Evolutionary conservation across 2,113 vertebrate species (phyloP), one percentile per base, ranked within the genome.

Genomic region (Ranitomeya imitator): DNA sequence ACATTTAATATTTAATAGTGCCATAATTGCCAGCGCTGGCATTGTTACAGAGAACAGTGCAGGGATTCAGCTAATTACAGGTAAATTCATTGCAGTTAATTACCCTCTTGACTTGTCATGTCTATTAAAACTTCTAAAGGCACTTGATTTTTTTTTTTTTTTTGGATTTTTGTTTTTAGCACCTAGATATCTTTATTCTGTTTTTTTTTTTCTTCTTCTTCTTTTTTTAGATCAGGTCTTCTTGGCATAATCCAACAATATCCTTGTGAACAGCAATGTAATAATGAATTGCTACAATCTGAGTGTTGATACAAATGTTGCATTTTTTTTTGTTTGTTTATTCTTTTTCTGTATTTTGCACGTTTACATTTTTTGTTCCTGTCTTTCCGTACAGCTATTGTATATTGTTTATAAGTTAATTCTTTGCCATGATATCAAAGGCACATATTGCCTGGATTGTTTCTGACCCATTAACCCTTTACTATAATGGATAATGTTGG

Each of bases 51-150:
- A 13, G 37, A 31, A 21, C 15, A 26, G 21, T 2, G 26, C 14
- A 21, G 57, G 13, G 57, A 31, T 71, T 57, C 15, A 57, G 61
- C 23, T 85, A 45, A 88, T 88, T 85, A 69, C 82, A 88, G 81
- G 82, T 84, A 79, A 26, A 78, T 52, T 55, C 52, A 85, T 78
- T 51, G 73, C 82, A 77, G 65, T 52, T 60, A 74, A 57, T 60
- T 86, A 16, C 9, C 76, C 86, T 31, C 9, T 60, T 61, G 31
- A 15, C 19, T 45, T 76, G 45, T 63, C 80, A 55, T 45, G 31
- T 37, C n/a, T 84, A 84, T 78, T 88, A 78, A 78, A 88, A 88
- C 59, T 88, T 88, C 37, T 77, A 19, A 88, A 74, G 21, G 14
- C 51, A 61, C 76, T 52, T 63, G 19, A 59, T 80, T 11, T 23